phyloP scores from a whole-genome alignment of 2,888 invertebrate genomes.

The Scaptomyza reducta region DNA sequence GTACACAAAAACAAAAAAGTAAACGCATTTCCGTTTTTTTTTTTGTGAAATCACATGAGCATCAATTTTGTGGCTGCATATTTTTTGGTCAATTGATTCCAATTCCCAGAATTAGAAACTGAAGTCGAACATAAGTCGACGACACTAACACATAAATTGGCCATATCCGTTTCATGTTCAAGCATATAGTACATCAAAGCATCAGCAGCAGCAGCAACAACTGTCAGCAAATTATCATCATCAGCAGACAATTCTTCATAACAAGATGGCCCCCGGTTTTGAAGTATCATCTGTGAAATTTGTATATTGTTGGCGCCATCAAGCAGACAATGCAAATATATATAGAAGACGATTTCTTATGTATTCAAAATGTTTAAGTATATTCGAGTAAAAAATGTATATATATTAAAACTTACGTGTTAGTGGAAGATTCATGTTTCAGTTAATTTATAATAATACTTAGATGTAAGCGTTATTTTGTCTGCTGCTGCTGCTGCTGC shows the following conservation, averaged over 20 bases:
- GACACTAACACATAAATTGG: constrained; percentile 53
- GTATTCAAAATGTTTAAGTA: constrained; percentile 16
- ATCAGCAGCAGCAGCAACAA: background rate
- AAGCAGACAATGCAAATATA: constrained; percentile 21
- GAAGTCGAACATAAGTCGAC: constrained; percentile 47
- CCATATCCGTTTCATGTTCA: constrained; percentile 55
- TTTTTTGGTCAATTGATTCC: constrained; percentile 61
- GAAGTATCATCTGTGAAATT: constrained; percentile 42
- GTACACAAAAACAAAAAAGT: constrained; percentile 45
- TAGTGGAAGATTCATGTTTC: constrained; percentile 74
- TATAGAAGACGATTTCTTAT: constrained; percentile 21
- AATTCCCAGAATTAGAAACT: constrained; percentile 77
- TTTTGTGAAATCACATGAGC: constrained; percentile 50
- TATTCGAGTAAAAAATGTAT: constrained; percentile 18
- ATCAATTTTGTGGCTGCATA: constrained; percentile 28
- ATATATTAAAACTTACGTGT: constrained; percentile 62
- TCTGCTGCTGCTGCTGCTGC: constrained; percentile 15
- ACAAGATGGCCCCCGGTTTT: constrained; percentile 50
- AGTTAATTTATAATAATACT: constrained; percentile 59
- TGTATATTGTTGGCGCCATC: constrained; percentile 47
- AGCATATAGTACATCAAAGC: constrained; percentile 20
- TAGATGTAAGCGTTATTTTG: constrained; percentile 23
- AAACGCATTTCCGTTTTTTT: constrained; percentile 16
- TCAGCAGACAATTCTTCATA: constrained; percentile 14
- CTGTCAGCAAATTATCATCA: background rate